Evolutionary conservation across 2,888 invertebrate species (phyloP).

Genomic region (Emmelina monodactyla): DNA sequence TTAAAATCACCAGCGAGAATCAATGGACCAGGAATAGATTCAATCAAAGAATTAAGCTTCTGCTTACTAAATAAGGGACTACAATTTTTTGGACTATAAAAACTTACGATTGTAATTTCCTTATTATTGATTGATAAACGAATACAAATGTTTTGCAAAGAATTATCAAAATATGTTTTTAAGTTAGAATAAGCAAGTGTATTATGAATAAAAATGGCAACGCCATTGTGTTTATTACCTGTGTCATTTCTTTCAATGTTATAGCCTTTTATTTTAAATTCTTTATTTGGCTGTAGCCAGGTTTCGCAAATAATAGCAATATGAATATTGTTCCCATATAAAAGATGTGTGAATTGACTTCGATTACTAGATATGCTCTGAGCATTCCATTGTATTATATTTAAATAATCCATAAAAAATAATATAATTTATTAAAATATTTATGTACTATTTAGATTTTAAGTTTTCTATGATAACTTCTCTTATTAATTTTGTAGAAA

Average conservation of each 20-base stretch:
- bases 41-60: constrained; percentile 9
- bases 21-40: constrained; percentile 7
- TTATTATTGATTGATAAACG: constrained; percentile 3
- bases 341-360: constrained; percentile 4
- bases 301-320: constrained; percentile 8
- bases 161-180: constrained; percentile 9
- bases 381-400: constrained; percentile 10
- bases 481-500: too few species aligned
- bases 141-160: constrained; percentile 12
- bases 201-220: constrained; percentile 11
- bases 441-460: too few species aligned
- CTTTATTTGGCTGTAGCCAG: constrained; percentile 6
- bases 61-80: constrained; percentile 7
- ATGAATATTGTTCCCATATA: constrained; percentile 5
- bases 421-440: not conserved
- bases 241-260: constrained; percentile 7
- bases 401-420: constrained; percentile 7
- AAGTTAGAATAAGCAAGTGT: constrained; percentile 6
- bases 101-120: constrained; percentile 8
- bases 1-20: constrained; percentile 12
- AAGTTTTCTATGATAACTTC: too few species aligned
- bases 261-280: constrained; percentile 9
- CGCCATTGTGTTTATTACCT: constrained; percentile 12
- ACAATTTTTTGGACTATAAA: constrained; percentile 9
- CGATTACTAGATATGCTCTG: constrained; percentile 7